A percentile compares a stretch with the other conserved stretches of the same genome.
phyloP scores from a whole-genome alignment of 2,113 vertebrate species.

The Pteropus alecto region DNA sequence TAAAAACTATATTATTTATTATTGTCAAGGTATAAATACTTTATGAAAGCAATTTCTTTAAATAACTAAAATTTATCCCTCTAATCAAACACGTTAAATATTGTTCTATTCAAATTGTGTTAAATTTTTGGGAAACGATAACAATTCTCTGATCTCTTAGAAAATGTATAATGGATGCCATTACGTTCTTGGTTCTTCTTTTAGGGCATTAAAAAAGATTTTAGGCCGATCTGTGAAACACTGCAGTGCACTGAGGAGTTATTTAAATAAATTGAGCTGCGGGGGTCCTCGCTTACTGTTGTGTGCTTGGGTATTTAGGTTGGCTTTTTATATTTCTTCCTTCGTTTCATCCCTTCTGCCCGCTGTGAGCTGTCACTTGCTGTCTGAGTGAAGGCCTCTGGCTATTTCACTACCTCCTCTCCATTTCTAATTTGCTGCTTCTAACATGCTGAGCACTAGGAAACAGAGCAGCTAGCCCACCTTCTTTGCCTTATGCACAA shows the following conservation, averaged over 20 bases:
- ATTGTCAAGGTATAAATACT: neutral
- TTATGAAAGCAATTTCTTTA: neutral
- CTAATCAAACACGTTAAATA: constrained; percentile 7
- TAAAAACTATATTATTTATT: neutral
- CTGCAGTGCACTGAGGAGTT: neutral
- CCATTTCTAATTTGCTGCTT: constrained; percentile 51
- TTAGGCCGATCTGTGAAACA: neutral
- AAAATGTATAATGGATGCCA: neutral
- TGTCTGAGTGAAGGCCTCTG: neutral
- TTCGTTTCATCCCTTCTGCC: constrained; percentile 30
- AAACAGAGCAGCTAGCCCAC: constrained; percentile 44
- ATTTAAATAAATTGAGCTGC: constrained; percentile 63
- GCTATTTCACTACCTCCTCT: constrained; percentile 43
- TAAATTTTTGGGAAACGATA: neutral
- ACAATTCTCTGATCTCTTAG: constrained; percentile 15
- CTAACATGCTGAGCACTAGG: constrained; percentile 31
- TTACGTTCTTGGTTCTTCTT: neutral
- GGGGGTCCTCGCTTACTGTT: neutral
- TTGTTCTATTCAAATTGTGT: neutral
- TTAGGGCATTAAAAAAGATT: neutral
- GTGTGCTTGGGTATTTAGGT: constrained; percentile 34
- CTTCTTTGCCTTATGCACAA: neutral
- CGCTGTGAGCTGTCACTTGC: constrained; percentile 55
- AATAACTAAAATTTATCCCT: neutral
- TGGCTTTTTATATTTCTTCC: constrained; percentile 57